These are phyloP conservation scores for Uromys caudimaculatus DNA, from an alignment of 2,797 vertebrate species.

Conservation along the genomic window DNA sequence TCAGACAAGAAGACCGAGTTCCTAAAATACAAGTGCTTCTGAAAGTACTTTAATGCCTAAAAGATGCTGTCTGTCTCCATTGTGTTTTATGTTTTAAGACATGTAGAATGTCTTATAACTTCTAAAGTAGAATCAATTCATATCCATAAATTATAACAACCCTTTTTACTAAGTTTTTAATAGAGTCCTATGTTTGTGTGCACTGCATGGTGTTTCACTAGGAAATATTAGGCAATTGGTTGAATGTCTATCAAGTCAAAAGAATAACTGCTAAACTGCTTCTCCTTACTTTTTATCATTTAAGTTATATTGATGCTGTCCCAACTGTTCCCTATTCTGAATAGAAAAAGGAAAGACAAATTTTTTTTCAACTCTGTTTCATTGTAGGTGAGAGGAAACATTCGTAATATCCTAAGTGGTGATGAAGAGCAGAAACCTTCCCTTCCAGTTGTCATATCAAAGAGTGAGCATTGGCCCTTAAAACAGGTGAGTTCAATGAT, in stretches of 20 bases:
- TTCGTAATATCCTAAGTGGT: background rate
- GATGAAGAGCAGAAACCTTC: background rate
- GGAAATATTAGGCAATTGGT: background rate
- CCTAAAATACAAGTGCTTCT: conserved; percentile 17
- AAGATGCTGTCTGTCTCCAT: background rate
- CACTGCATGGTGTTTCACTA: background rate
- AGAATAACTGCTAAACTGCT: background rate
- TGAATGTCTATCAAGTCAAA: background rate
- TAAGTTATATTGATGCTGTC: background rate
- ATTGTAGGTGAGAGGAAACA: background rate
- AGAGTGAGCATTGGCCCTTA: background rate
- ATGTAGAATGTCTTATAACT: background rate
- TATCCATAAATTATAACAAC: background rate
- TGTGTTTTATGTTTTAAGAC: background rate
- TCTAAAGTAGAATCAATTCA: background rate
- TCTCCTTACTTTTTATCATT: background rate
- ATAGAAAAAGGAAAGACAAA: background rate
- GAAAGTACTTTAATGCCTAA: conserved; percentile 11
- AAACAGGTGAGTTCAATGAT: background rate
- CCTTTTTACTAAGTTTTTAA: background rate
- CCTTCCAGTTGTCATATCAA: background rate
- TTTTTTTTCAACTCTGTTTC: background rate
- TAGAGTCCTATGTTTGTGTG: background rate
- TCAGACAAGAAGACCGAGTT: conserved; percentile 28
- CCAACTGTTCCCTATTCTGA: background rate